phyloP scores from a whole-genome alignment of 2,113 vertebrate genomes.

The Anseranas semipalmata region DNA sequence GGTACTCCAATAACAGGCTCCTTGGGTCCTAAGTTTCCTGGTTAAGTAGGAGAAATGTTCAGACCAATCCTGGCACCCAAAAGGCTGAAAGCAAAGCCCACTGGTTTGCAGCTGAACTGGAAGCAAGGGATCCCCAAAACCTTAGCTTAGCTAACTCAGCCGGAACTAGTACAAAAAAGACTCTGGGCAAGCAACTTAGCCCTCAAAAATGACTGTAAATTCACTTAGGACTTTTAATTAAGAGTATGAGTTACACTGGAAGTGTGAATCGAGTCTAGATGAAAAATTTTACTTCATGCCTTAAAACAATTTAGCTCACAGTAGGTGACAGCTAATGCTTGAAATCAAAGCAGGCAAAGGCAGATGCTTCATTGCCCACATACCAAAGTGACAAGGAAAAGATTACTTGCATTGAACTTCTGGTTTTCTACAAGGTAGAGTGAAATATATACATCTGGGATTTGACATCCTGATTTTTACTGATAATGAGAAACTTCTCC shows the following conservation, averaged over 20 bases:
- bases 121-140: background rate
- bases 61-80: background rate
- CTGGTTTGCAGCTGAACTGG: background rate
- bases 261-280: accelerated
- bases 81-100: background rate
- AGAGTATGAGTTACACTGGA: background rate
- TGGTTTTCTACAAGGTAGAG: background rate
- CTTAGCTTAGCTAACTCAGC: background rate
- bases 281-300: background rate
- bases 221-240: background rate
- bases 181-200: background rate
- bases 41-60: accelerated
- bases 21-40: background rate
- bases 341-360: background rate
- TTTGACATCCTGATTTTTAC: background rate
- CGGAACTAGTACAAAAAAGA: accelerated
- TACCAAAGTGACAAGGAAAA: accelerated
- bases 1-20: no score
- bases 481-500: no score
- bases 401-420: background rate
- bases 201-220: background rate
- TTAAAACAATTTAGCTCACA: background rate
- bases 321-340: background rate
- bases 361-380: background rate
- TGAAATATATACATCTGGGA: accelerated